Percentiles rank a stretch among this genome's conserved stretches.
phyloP scores from a whole-genome alignment of 2,113 vertebrate genomes.

The Myotis yumanensis region DNA sequence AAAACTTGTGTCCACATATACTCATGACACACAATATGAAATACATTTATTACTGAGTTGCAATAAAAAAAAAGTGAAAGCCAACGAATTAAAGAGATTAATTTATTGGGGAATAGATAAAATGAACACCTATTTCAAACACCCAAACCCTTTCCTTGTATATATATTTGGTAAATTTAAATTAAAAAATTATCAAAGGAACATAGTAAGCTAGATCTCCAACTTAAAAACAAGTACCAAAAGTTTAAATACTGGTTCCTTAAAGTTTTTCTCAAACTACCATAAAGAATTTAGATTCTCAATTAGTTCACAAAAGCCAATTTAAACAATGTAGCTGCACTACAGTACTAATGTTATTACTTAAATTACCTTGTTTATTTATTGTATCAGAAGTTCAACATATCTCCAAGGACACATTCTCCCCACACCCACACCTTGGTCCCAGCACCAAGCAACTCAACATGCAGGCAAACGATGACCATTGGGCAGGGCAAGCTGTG shows the following conservation, averaged over 20 bases:
- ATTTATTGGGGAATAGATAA: conserved; percentile 55
- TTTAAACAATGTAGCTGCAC: background rate
- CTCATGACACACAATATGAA: background rate
- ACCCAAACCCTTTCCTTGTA: conserved; percentile 18
- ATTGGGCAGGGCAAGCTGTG: background rate
- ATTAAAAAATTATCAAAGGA: conserved; percentile 38
- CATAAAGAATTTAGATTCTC: background rate
- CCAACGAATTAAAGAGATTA: conserved; percentile 50
- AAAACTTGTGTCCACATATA: background rate
- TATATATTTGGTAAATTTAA: conserved; percentile 38
- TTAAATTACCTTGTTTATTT: background rate
- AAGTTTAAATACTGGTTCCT: background rate
- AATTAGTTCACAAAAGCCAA: conserved; percentile 8
- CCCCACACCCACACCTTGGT: background rate
- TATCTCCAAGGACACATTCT: background rate
- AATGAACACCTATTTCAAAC: conserved; percentile 47
- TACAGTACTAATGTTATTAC: background rate
- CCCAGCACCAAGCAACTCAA: background rate
- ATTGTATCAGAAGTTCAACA: background rate
- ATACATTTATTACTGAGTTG: conserved; percentile 24
- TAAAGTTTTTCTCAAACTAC: background rate
- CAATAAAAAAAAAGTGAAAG: conserved; percentile 41
- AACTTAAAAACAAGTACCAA: conserved; percentile 51
- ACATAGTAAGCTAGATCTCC: background rate
- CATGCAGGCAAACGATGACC: background rate